A percentile compares a stretch with the other conserved stretches of the same genome.
Conservation (phyloP, 2,797 vertebrate genomes). For the Smutsia gigantea region DNA sequence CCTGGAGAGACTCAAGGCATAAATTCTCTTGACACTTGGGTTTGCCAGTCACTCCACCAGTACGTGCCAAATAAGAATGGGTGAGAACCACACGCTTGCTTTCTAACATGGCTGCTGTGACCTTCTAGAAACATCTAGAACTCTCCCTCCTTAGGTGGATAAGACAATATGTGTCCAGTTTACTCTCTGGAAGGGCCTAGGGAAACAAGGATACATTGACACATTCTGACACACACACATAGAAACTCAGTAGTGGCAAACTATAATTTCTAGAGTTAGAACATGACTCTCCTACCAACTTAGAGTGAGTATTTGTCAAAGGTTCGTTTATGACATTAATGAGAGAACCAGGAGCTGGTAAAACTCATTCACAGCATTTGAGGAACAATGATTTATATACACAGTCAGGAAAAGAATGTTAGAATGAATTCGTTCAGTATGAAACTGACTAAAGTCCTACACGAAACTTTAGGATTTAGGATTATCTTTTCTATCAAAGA, state of each 20-base stretch:
- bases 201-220: neutral
- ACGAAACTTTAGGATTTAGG: neutral
- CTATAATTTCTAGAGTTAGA: slow-evolving; percentile 28
- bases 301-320: neutral
- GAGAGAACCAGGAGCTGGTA: neutral
- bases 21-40: neutral
- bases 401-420: neutral
- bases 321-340: neutral
- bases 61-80: neutral
- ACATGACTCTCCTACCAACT: neutral
- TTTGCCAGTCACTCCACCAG: neutral
- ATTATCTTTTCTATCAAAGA: slow-evolving; percentile 40
- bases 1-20: neutral
- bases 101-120: neutral
- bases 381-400: slow-evolving; percentile 46
- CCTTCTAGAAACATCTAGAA: slow-evolving; percentile 25
- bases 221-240: neutral
- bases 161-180: neutral
- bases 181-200: neutral
- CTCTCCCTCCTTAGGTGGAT: neutral
- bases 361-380: neutral
- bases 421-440: slow-evolving; percentile 2
- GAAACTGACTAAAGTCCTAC: neutral
- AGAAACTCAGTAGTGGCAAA: neutral
- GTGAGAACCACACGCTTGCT: neutral